These are phyloP conservation scores for Psittacus erithacus DNA, from an alignment of 2,113 vertebrate genomes.

Conservation along the genomic window DNA sequence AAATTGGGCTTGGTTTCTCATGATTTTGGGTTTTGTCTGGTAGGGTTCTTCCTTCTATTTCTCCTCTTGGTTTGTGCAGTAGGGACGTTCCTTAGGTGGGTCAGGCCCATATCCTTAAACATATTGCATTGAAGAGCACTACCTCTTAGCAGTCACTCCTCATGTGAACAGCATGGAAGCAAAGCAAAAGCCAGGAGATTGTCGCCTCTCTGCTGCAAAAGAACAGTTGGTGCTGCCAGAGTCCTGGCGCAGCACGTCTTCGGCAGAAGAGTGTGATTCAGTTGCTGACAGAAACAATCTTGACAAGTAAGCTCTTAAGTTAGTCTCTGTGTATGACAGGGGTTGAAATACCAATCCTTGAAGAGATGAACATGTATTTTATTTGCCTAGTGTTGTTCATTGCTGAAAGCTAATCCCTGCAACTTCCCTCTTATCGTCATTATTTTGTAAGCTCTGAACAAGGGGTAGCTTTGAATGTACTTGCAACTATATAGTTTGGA, in stretches of 20 bases:
- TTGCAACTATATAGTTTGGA: not conserved
- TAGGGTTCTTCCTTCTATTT: not conserved
- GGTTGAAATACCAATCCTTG: not conserved
- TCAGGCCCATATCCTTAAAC: not conserved
- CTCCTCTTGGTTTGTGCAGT: not conserved
- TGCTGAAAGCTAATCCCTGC: not conserved
- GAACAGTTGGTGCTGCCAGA: not conserved
- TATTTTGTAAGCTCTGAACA: not conserved
- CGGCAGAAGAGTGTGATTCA: not conserved
- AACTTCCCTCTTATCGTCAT: not conserved
- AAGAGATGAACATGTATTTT: not conserved
- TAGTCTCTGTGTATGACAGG: not conserved
- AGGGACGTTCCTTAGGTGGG: not conserved
- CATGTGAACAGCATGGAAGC: not conserved
- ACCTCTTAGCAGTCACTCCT: not conserved
- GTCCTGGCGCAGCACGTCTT: not conserved
- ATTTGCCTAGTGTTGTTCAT: not conserved
- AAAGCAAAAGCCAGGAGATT: not conserved
- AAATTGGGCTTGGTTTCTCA: not conserved
- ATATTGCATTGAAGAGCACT: not conserved
- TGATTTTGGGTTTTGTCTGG: not conserved
- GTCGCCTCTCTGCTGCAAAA: conserved; percentile 5
- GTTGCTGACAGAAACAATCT: not conserved
- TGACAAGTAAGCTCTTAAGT: not conserved
- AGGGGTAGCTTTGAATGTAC: not conserved